These are phyloP conservation scores for Turritopsis rubra DNA, from an alignment of 30 jellyfish, hydroid and myxozoan genomes.

Conservation along the genomic window DNA sequence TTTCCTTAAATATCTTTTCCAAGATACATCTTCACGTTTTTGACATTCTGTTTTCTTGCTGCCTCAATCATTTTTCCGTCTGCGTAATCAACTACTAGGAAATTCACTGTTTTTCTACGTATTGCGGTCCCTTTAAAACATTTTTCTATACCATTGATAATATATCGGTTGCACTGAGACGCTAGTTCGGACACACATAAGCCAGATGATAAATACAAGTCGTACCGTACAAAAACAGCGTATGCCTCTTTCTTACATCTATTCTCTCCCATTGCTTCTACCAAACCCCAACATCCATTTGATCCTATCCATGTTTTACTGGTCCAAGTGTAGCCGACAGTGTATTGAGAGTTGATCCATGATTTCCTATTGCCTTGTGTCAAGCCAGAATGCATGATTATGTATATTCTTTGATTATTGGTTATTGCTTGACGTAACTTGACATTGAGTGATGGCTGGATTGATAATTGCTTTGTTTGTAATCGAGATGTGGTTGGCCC, in stretches of 20 bases:
- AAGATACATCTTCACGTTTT: constrained; percentile 32
- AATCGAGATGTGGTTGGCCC: neutral
- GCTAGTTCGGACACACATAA: constrained; percentile 64
- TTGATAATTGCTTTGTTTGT: neutral
- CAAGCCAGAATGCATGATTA: constrained; percentile 48
- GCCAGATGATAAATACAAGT: constrained; percentile 53
- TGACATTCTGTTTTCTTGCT: constrained; percentile 48
- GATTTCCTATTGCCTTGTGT: constrained; percentile 2
- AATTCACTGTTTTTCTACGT: constrained; percentile 42
- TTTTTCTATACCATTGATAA: constrained; percentile 25
- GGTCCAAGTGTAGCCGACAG: constrained; percentile 80
- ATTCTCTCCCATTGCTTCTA: constrained; percentile 35
- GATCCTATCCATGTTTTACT: constrained; percentile 35
- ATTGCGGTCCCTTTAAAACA: constrained; percentile 36
- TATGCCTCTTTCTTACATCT: constrained; percentile 48
- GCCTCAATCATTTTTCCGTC: constrained; percentile 36
- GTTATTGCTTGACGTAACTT: constrained; percentile 40
- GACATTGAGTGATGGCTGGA: neutral
- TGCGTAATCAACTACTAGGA: constrained; percentile 68
- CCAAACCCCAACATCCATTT: constrained; percentile 30
- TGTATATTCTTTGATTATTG: constrained; percentile 44
- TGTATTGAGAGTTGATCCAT: constrained; percentile 13
- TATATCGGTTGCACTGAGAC: constrained; percentile 27
- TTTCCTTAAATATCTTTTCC: constrained; percentile 6
- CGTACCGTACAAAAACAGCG: constrained; percentile 47